Base-by-base conservation (phyloP, 2,113 vertebrate species). In the Gadus macrocephalus region DNA sequence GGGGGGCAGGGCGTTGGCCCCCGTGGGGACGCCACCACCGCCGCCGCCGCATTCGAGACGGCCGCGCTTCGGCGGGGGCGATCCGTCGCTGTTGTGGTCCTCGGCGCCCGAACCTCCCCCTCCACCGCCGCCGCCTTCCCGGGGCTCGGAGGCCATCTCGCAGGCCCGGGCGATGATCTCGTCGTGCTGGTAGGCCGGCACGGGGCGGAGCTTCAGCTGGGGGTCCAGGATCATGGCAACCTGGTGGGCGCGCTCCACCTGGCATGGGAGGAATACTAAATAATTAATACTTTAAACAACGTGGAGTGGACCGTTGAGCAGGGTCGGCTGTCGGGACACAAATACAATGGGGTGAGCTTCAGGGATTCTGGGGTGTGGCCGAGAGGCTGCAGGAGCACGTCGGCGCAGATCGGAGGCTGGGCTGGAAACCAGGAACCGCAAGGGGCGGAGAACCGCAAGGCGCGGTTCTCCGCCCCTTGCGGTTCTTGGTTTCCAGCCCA, bases 221-320 rank as follows among this genome's bases (percentile, higher is more conserved):
- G 97, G 97, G 85, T 99, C 96, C 81, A 99, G 89, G 78, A 98
- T 92, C 97, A 99, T 98, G 72, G 97, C 97, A 6, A 98, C 97
- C 83, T 98, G 97, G 83, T 99, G 97, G 0, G 95, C 94, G 0
- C 95, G 92, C 80, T 99, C 96, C 65, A 99, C 95, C 89, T 90
- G 66, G 2, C 25, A 25, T 3, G 25, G 25, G 25, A 25, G 25
- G 25, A 25, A 25, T 3, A 25, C 25, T 3, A 25, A 2, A 25
- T 25, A 25, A 25, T 25, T 25, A 25, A 25, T 2, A 25, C 25
- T 3, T 25, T 25, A 25, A 25, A 25, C 25, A 3, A 25, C 2
- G 25, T 3, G 25, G 25, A 25, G 25, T 25, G 25, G 25, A 25
- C 25, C 2, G 25, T 25, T 25, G 25, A 25, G 25, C 25, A 20